These are phyloP conservation scores for Empidonax traillii DNA, from an alignment of 2,113 vertebrate genomes.

Conservation along the genomic window DNA sequence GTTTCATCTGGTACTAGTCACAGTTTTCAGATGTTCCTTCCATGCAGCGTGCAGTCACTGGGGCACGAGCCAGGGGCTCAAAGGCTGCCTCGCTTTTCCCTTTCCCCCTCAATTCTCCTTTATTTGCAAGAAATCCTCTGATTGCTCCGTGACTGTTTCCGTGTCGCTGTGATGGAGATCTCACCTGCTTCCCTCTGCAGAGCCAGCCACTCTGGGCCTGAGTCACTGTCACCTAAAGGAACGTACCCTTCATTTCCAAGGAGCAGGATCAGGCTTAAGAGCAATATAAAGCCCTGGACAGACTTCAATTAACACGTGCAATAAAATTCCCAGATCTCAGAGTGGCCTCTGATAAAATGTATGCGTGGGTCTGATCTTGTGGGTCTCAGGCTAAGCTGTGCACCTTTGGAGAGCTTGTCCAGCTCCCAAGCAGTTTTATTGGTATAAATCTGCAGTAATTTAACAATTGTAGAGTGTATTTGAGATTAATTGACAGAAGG, in stretches of 20 bases:
- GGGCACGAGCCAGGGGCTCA: rapidly evolving
- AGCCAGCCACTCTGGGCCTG: not conserved
- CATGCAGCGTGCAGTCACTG: rapidly evolving
- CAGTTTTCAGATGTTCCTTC: not conserved
- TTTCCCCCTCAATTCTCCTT: not conserved
- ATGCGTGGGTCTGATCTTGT: rapidly evolving
- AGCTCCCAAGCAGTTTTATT: not conserved
- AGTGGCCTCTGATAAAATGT: not conserved
- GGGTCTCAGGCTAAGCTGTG: not conserved
- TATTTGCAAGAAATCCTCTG: not conserved
- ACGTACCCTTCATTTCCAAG: not conserved
- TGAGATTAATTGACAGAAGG: not conserved
- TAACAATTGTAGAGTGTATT: rapidly evolving
- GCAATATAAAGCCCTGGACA: not conserved
- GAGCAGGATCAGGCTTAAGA: not conserved
- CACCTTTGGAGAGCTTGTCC: not conserved
- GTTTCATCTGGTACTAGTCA: not conserved
- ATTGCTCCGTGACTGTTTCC: not conserved
- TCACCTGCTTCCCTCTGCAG: not conserved
- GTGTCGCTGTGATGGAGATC: not conserved
- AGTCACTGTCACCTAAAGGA: not conserved
- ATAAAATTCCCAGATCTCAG: not conserved
- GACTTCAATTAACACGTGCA: not conserved
- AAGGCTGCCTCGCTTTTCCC: not conserved
- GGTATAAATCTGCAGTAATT: not conserved